phyloP scores from a whole-genome alignment of 2,113 vertebrate genomes.

The Zapornia atra region DNA sequence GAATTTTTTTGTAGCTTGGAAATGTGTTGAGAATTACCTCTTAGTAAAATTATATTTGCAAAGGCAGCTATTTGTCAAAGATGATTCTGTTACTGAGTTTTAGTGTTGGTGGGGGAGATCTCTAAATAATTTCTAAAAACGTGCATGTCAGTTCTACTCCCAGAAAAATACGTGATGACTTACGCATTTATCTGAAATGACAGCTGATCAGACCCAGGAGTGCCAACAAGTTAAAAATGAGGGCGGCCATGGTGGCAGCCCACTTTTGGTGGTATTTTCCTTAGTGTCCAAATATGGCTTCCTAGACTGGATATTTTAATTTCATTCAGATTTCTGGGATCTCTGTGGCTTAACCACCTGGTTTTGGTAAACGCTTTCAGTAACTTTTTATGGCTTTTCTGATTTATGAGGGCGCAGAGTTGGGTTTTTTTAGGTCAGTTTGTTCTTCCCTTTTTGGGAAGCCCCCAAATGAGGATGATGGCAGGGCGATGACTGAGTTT shows the following conservation, averaged over 20 bases:
- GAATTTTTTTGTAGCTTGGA: background rate
- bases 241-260: background rate
- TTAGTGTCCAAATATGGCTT: background rate
- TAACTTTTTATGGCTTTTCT: background rate
- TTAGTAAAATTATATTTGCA: background rate
- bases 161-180: background rate
- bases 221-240: background rate
- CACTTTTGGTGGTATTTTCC: background rate
- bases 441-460: background rate
- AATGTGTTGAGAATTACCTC: background rate
- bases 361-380: background rate
- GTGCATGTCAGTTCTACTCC: background rate
- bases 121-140: background rate
- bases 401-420: rapidly evolving
- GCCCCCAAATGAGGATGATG: background rate
- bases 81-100: background rate
- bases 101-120: background rate
- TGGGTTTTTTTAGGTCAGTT: background rate
- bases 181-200: background rate
- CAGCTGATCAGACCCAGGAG: background rate
- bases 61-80: background rate
- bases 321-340: background rate
- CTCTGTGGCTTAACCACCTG: background rate
- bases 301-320: background rate
- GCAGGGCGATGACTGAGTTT: background rate